A percentile compares a stretch with the other conserved stretches of the same genome.
Evolutionary conservation across 2,888 invertebrate species (phyloP).

Genomic region (Ectemnius lituratus): DNA sequence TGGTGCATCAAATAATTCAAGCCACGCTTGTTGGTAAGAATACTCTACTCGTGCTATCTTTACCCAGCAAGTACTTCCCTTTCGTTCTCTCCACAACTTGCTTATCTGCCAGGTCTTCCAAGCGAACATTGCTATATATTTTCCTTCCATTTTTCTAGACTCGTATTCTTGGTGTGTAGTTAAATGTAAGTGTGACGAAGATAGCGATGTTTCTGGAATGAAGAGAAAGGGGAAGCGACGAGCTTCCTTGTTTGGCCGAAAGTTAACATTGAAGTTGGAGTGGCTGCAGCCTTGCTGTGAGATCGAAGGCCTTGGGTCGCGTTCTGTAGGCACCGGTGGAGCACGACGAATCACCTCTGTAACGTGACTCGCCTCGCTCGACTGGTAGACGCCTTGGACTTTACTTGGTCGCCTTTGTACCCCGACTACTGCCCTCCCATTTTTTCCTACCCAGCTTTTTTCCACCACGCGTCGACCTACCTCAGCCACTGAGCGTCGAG

Average conservation of each 20-base stretch:
- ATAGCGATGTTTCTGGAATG: too few species aligned
- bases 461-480: too few species aligned
- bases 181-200: too few species aligned
- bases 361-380: conserved; percentile 36
- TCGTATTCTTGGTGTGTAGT: too few species aligned
- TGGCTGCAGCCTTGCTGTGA: background rate
- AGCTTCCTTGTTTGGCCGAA: background rate
- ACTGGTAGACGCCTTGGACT: conserved; percentile 23
- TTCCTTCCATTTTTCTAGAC: too few species aligned
- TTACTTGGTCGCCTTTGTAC: conserved; percentile 25
- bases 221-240: background rate
- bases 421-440: background rate
- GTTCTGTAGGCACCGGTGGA: conserved; percentile 23
- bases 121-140: too few species aligned
- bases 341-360: conserved; percentile 33
- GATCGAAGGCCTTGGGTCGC: conserved; percentile 23
- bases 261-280: background rate
- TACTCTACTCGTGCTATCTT: background rate
- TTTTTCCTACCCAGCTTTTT: conserved; percentile 7
- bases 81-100: too few species aligned
- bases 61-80: background rate
- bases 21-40: conserved; percentile 6
- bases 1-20: conserved; percentile 21
- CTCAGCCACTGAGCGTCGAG: background rate
- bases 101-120: too few species aligned